Conservation (phyloP, 30 jellyfish, hydroid and myxozoan species). For the Aurelia aurita complex sp. Pacific region DNA sequence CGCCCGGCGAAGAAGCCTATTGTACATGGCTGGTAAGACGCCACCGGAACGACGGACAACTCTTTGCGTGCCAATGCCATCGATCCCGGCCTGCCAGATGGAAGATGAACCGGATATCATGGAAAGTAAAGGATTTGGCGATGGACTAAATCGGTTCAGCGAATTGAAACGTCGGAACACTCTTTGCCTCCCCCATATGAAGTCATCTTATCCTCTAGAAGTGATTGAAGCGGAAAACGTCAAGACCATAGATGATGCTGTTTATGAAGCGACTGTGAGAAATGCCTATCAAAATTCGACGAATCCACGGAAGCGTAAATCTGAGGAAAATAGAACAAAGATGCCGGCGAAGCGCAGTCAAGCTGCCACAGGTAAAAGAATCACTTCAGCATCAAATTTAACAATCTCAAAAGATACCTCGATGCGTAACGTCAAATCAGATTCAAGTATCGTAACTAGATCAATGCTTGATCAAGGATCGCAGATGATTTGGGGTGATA, state of each 20-base stretch:
- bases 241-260: conserved; percentile 11
- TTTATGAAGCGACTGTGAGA: conserved; percentile 36
- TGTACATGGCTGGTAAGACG: conserved; percentile 87
- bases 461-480: conserved; percentile 53
- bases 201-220: conserved; percentile 87
- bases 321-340: neutral
- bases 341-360: conserved; percentile 29
- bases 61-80: conserved; percentile 68
- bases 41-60: conserved; percentile 92
- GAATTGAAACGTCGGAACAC: conserved; percentile 90
- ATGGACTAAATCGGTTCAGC: conserved; percentile 45
- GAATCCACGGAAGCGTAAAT: conserved; percentile 7
- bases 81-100: conserved; percentile 51
- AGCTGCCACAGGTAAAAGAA: neutral
- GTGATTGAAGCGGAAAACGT: conserved; percentile 21
- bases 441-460: conserved; percentile 47
- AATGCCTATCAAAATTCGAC: neutral
- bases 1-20: conserved; percentile 58
- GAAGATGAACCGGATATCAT: conserved; percentile 90
- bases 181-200: conserved; percentile 84
- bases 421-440: conserved; percentile 48
- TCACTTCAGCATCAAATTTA: no score
- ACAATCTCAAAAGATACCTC: neutral
- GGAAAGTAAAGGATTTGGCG: conserved; percentile 60
- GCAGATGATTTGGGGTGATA: conserved; percentile 63